phyloP scores from a whole-genome alignment of 2,888 invertebrate species.

The Acronicta leporina region DNA sequence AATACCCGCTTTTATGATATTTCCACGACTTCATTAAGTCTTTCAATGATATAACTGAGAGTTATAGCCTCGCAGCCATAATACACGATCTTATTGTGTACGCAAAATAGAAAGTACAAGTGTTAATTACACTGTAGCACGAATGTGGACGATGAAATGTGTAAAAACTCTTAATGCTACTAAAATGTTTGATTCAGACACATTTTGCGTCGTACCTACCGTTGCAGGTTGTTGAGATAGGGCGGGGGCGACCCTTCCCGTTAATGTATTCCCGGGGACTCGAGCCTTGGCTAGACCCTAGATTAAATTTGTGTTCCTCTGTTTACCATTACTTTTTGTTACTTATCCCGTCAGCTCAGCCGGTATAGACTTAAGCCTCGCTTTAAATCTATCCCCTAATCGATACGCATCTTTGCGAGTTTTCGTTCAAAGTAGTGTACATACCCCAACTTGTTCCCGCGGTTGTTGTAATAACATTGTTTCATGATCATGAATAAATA shows the following conservation, averaged over 20 bases:
- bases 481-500: slow-evolving; percentile 31
- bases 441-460: slow-evolving; percentile 17
- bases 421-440: slow-evolving; percentile 20
- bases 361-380: slow-evolving; percentile 42
- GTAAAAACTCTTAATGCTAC: slow-evolving; percentile 44
- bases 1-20: slow-evolving; percentile 74
- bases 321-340: slow-evolving; percentile 75
- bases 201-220: slow-evolving; percentile 70
- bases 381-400: slow-evolving; percentile 44
- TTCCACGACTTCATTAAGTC: slow-evolving; percentile 76
- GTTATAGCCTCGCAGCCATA: slow-evolving; percentile 61
- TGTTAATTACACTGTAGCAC: slow-evolving; percentile 49
- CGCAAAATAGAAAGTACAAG: slow-evolving; percentile 53
- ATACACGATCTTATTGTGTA: slow-evolving; percentile 54
- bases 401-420: slow-evolving; percentile 17
- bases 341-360: slow-evolving; percentile 62
- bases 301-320: slow-evolving; percentile 82
- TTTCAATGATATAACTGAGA: slow-evolving; percentile 67
- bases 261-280: slow-evolving; percentile 81
- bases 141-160: slow-evolving; percentile 34
- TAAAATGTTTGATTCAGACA: slow-evolving; percentile 67
- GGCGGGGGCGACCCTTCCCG: slow-evolving; percentile 72
- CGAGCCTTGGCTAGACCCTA: slow-evolving; percentile 71
- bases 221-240: slow-evolving; percentile 81
- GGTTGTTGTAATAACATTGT: slow-evolving; percentile 14